phyloP scores from a whole-genome alignment of 2,113 vertebrate species.

The Heterotis niloticus region DNA sequence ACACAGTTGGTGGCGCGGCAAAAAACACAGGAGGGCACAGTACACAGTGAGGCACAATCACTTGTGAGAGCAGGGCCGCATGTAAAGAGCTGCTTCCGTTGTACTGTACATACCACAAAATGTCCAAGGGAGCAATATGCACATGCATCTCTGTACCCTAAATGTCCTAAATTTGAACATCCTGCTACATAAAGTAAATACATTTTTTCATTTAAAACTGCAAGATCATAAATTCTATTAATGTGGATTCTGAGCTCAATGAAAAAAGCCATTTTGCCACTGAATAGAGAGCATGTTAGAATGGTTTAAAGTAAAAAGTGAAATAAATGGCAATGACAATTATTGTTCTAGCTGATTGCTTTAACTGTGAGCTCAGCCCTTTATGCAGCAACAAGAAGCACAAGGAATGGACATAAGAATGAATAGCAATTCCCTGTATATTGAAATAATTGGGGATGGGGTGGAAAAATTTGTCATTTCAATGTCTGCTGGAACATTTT shows the following conservation, averaged over 20 bases:
- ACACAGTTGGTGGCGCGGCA: background rate
- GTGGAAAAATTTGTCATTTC: background rate
- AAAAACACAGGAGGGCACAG: background rate
- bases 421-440: background rate
- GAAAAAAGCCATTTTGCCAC: background rate
- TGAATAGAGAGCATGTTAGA: background rate
- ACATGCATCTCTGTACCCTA: conserved; percentile 15
- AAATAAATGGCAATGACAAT: background rate
- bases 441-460: background rate
- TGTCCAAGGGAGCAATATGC: background rate
- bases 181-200: conserved; percentile 12
- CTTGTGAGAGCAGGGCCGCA: background rate
- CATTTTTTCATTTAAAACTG: conserved; percentile 18
- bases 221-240: background rate
- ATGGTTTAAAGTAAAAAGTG: background rate
- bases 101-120: background rate
- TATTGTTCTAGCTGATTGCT: too few species aligned
- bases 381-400: too few species aligned
- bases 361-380: too few species aligned
- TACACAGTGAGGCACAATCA: background rate
- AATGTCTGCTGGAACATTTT: background rate
- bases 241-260: background rate
- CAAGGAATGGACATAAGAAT: too few species aligned
- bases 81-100: background rate
- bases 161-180: conserved; percentile 10